These are phyloP conservation scores for Macrostomum cliftonense DNA, from an alignment of 2,888 invertebrate genomes.

Conservation along the genomic window DNA sequence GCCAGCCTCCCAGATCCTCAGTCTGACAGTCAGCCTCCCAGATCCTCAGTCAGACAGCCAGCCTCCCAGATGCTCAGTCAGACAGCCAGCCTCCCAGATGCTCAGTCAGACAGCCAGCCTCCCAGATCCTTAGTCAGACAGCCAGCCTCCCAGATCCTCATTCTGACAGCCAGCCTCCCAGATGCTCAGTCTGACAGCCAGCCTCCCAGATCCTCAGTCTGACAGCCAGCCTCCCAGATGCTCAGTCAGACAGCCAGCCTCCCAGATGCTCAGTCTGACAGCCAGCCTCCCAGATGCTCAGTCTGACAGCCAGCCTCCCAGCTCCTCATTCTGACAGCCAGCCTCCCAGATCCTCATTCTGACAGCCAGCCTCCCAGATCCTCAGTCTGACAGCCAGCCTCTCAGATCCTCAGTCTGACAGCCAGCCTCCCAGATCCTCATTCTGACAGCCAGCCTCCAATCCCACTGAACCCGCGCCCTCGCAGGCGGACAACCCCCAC, in stretches of 20 bases:
- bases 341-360: neutral
- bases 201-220: neutral
- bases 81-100: too few relatives aligned
- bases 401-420: neutral
- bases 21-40: too few relatives aligned
- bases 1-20: too few relatives aligned
- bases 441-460: neutral
- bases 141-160: too few relatives aligned
- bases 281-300: neutral
- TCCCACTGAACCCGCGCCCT: neutral
- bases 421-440: neutral
- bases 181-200: neutral
- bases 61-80: too few relatives aligned
- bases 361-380: too few relatives aligned
- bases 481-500: conserved; percentile 1
- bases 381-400: too few relatives aligned
- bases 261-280: neutral
- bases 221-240: neutral
- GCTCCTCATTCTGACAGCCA: neutral
- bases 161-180: neutral
- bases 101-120: too few relatives aligned
- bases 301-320: neutral
- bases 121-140: too few relatives aligned
- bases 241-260: neutral
- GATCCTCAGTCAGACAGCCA: neutral